Percentiles rank a stretch among this genome's conserved stretches.
These are phyloP conservation scores for Pygocentrus nattereri DNA, from an alignment of 2,797 vertebrate species.

Conservation along the genomic window DNA sequence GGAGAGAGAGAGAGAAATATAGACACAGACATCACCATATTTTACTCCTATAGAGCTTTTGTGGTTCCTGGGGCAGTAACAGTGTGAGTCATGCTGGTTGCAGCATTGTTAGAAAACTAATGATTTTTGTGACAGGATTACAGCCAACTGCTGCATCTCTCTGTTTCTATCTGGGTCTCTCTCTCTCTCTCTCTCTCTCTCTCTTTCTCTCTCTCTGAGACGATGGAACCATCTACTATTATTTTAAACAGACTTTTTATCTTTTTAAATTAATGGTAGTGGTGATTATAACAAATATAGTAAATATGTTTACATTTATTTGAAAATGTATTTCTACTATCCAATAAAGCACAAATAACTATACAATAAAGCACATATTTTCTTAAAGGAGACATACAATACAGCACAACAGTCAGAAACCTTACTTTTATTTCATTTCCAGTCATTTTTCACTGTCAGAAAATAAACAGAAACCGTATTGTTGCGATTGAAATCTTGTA, in stretches of 20 bases:
- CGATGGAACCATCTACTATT: constrained; percentile 2
- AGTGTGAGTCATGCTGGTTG: constrained; percentile 39
- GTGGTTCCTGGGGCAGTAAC: constrained; percentile 35
- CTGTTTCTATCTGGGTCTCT: background rate
- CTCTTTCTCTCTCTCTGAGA: constrained; percentile 28
- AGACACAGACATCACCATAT: background rate
- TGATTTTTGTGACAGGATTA: constrained; percentile 36
- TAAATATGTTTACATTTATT: background rate
- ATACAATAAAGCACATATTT: too few species aligned
- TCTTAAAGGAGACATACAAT: background rate
- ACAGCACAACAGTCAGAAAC: too few species aligned
- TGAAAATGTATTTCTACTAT: too few species aligned
- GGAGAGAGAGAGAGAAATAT: background rate
- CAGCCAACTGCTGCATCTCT: constrained; percentile 5
- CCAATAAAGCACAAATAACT: too few species aligned
- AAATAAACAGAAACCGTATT: too few species aligned
- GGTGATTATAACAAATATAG: background rate
- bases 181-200: constrained; percentile 26
- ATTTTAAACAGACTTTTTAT: background rate
- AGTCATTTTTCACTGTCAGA: too few species aligned
- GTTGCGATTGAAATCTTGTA: too few species aligned
- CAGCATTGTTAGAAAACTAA: constrained; percentile 31
- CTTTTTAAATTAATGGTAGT: too few species aligned
- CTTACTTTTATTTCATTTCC: too few species aligned
- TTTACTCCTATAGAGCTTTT: constrained; percentile 17